Percentiles rank a stretch among this genome's conserved stretches.
phyloP scores from a whole-genome alignment of 2,113 vertebrate genomes.

The Eurypyga helias region DNA sequence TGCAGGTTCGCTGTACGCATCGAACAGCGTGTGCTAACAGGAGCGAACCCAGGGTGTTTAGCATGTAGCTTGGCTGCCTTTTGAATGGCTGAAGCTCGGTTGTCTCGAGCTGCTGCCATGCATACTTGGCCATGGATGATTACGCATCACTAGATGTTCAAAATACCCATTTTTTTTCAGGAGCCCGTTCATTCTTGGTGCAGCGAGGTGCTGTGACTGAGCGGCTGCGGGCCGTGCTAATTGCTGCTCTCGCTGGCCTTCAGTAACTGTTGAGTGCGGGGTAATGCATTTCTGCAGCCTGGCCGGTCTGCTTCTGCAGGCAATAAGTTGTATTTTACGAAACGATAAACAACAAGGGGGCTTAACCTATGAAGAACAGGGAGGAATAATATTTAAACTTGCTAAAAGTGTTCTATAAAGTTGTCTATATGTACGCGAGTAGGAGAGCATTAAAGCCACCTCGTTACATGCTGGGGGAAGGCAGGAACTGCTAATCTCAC shows the following conservation, averaged over 20 bases:
- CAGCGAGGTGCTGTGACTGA: neutral
- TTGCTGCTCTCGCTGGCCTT: neutral
- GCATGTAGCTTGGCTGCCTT: neutral
- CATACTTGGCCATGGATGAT: neutral
- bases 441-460: neutral
- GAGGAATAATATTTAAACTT: neutral
- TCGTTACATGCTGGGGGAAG: neutral
- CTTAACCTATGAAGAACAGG: neutral
- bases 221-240: neutral
- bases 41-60: neutral
- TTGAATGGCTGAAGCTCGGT: neutral
- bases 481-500: neutral
- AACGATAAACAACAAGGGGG: neutral
- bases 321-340: neutral
- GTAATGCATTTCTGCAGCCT: neutral
- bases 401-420: neutral
- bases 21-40: accelerated
- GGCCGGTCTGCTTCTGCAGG: neutral
- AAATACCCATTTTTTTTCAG: neutral
- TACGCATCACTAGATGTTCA: neutral
- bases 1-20: neutral
- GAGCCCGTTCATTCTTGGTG: neutral
- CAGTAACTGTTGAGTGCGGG: neutral
- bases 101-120: neutral
- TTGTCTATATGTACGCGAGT: neutral